A percentile compares a stretch with the other conserved stretches of the same genome.
phyloP scores from a whole-genome alignment of 2,888 invertebrate species.

The Pristionchus maxplancki region DNA sequence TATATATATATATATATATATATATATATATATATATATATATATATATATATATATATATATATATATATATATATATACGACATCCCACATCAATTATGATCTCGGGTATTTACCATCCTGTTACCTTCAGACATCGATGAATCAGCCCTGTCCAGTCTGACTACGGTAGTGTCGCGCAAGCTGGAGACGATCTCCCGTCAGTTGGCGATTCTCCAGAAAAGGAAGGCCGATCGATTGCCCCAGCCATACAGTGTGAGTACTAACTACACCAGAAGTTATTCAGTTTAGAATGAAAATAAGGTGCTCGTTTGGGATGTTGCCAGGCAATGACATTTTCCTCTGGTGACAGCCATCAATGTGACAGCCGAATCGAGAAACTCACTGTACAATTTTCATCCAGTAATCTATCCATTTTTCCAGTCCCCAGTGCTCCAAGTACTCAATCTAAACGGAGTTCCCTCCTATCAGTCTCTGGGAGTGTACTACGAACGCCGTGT shows the following conservation, averaged over 20 bases:
- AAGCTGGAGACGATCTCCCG: slow-evolving; percentile 30
- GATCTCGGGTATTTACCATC: too few relatives aligned
- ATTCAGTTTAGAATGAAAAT: too few relatives aligned
- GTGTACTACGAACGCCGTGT: slow-evolving; percentile 21
- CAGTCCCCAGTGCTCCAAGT: slow-evolving; percentile 35
- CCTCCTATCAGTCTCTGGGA: neutral
- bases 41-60: too few relatives aligned
- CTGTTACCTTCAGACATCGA: slow-evolving; percentile 27
- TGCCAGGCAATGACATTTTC: too few relatives aligned
- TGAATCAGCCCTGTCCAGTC: neutral
- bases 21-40: too few relatives aligned
- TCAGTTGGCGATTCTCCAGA: slow-evolving; percentile 50
- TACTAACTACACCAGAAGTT: too few relatives aligned
- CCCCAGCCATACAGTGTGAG: slow-evolving; percentile 32
- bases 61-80: too few relatives aligned
- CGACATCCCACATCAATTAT: too few relatives aligned
- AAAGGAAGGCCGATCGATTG: slow-evolving; percentile 53
- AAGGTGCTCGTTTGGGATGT: too few relatives aligned
- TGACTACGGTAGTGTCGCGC: slow-evolving; percentile 15
- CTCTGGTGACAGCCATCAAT: too few relatives aligned
- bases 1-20: too few relatives aligned
- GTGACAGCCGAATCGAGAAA: neutral
- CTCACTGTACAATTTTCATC: neutral
- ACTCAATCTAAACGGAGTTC: neutral
- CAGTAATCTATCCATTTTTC: neutral